These are phyloP conservation scores for Pithys albifrons DNA, from an alignment of 2,113 vertebrate genomes.

Conservation along the genomic window DNA sequence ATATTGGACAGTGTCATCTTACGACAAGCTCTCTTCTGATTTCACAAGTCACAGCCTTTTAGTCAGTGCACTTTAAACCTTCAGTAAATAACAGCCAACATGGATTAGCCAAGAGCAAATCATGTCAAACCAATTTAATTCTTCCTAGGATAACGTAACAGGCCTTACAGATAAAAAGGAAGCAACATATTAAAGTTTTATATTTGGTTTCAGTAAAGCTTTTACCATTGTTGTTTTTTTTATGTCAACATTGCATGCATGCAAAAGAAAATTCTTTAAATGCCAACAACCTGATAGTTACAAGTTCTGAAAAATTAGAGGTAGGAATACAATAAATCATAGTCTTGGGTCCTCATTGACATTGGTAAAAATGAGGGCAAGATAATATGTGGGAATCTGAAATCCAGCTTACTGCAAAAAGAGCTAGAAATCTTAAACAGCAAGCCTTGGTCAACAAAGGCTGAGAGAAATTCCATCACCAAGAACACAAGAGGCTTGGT, in stretches of 20 bases:
- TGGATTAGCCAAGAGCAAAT: neutral
- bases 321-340: neutral
- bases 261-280: neutral
- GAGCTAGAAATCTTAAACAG: no score
- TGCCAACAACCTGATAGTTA: rapidly evolving
- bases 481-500: no score
- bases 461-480: no score
- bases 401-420: no score
- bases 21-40: neutral
- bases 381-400: no score
- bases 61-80: neutral
- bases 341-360: neutral
- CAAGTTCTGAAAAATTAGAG: neutral
- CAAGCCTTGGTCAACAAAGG: no score
- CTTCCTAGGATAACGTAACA: neutral
- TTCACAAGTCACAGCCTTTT: neutral
- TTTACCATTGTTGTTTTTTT: neutral
- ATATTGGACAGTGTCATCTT: neutral
- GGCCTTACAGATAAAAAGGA: neutral
- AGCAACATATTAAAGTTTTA: neutral
- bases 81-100: neutral
- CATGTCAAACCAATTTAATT: neutral
- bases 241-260: neutral
- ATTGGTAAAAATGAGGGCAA: neutral
- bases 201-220: neutral